Conservation (phyloP, 1,140 invertebrate genomes). For the Antheraea pernyi region DNA sequence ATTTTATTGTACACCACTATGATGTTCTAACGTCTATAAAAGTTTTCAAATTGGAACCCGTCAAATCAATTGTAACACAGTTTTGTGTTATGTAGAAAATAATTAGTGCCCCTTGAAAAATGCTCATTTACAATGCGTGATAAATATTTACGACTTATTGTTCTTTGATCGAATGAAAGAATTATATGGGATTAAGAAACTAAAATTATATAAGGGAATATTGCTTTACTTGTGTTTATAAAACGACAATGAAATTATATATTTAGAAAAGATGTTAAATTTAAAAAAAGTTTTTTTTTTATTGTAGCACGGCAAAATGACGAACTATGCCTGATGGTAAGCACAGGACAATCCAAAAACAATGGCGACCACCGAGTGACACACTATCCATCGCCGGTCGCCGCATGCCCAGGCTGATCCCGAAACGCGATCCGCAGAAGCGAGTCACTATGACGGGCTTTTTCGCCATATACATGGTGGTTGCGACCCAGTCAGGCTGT, state of each 20-base stretch:
- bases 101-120: constrained; percentile 74
- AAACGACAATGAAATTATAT: not conserved
- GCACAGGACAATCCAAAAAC: too few relatives aligned
- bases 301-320: too few relatives aligned
- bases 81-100: constrained; percentile 57
- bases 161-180: constrained; percentile 44
- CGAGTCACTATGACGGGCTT: too few relatives aligned
- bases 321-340: too few relatives aligned
- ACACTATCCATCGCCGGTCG: too few relatives aligned
- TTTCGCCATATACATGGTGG: too few relatives aligned
- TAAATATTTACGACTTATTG: constrained; percentile 77
- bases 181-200: constrained; percentile 5
- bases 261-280: not conserved
- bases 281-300: too few relatives aligned
- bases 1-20: not conserved
- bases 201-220: not conserved
- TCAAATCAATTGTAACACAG: constrained; percentile 58
- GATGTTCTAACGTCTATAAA: not conserved
- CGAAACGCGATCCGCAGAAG: too few relatives aligned
- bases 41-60: not conserved
- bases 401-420: too few relatives aligned
- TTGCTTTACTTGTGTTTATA: not conserved
- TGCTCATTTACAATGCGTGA: constrained; percentile 68
- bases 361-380: too few relatives aligned
- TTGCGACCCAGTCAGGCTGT: too few relatives aligned